phyloP scores from a whole-genome alignment of 1,140 invertebrate species.

The Diorhabda elongata region DNA sequence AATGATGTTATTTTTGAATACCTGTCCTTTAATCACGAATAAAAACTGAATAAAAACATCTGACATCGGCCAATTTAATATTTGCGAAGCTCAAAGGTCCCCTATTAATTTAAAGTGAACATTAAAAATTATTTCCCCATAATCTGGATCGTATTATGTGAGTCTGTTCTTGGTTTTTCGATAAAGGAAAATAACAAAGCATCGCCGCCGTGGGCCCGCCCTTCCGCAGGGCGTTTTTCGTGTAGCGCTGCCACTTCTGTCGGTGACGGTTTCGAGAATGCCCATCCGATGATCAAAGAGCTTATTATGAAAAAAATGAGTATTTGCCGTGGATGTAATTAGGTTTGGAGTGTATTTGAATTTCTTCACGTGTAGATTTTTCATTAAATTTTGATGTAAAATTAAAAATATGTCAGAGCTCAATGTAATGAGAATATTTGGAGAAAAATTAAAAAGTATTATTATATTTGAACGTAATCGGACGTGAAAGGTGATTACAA shows the following conservation, averaged over 20 bases:
- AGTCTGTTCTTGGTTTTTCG: slow-evolving; percentile 7
- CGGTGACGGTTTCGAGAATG: slow-evolving; percentile 19
- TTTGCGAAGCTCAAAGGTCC: slow-evolving; percentile 25
- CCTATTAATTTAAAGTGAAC: slow-evolving; percentile 32
- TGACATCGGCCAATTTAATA: slow-evolving; percentile 28
- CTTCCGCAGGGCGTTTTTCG: slow-evolving; percentile 8
- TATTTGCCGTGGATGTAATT: slow-evolving; percentile 14
- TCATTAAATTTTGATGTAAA: slow-evolving; percentile 6
- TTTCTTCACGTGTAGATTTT: not conserved
- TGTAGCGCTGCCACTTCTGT: slow-evolving; percentile 19
- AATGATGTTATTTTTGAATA: not conserved
- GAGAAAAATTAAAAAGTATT: not conserved
- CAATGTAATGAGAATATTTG: not conserved
- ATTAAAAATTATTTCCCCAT: slow-evolving; percentile 36
- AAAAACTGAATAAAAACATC: not conserved
- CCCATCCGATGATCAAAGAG: slow-evolving; percentile 19
- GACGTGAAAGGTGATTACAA: not conserved
- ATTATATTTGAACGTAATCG: not conserved
- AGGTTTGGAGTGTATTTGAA: slow-evolving; percentile 4
- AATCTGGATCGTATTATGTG: slow-evolving; percentile 28
- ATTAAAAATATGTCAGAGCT: not conserved
- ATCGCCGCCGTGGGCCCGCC: slow-evolving; percentile 5
- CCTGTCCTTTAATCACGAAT: not conserved
- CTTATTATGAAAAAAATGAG: slow-evolving; percentile 15
- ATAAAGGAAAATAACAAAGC: slow-evolving; percentile 20